Conservation (phyloP, 2,888 invertebrate species). For the Lampropteryx suffumata region DNA sequence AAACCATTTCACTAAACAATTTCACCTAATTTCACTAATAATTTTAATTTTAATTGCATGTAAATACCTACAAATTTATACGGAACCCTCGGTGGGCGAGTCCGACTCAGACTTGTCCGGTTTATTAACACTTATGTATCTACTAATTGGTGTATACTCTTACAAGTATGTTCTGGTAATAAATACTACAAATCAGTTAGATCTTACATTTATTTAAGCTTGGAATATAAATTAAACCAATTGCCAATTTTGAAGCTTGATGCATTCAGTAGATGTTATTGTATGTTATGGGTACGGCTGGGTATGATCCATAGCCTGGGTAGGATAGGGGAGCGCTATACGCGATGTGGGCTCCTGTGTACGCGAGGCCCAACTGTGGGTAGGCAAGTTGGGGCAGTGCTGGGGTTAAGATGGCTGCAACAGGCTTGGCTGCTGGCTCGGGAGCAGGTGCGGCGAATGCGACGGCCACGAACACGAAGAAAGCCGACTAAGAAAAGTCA, state of each 20-base stretch:
- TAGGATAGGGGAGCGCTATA: constrained; percentile 30
- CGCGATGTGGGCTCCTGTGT: constrained; percentile 35
- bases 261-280: constrained; percentile 42
- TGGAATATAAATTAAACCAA: constrained; percentile 1
- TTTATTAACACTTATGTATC: too few relatives aligned
- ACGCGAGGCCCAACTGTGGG: constrained; percentile 34
- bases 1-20: too few relatives aligned
- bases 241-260: constrained; percentile 9
- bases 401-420: constrained; percentile 25
- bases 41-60: too few relatives aligned
- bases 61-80: too few relatives aligned
- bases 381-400: constrained; percentile 33
- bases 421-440: constrained; percentile 40
- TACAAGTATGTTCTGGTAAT: too few relatives aligned
- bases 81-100: too few relatives aligned
- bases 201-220: constrained; percentile 4
- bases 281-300: constrained; percentile 43
- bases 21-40: too few relatives aligned
- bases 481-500: constrained; percentile 42
- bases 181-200: not conserved
- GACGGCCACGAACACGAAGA: constrained; percentile 44
- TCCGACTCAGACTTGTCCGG: too few relatives aligned
- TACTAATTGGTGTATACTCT: too few relatives aligned
- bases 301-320: constrained; percentile 36
- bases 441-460: constrained; percentile 53